Evolutionary conservation across 2,888 invertebrate species (phyloP).

Genomic region (Drosophila mercatorum): DNA sequence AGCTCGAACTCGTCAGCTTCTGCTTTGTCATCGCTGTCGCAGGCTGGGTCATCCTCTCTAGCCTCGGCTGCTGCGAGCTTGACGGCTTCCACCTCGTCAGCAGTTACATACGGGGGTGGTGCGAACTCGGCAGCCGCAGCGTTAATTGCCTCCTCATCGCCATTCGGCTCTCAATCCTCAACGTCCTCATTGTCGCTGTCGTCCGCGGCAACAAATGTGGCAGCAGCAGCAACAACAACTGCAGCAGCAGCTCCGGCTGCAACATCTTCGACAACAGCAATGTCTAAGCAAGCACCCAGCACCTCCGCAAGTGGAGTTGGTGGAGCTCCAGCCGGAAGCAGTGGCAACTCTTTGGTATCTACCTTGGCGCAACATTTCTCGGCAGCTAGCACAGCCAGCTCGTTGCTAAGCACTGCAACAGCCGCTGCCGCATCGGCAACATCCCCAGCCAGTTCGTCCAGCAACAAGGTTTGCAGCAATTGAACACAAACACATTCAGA

Average conservation of each 20-base stretch:
- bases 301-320: constrained; percentile 24
- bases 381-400: constrained; percentile 75
- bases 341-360: constrained; percentile 68
- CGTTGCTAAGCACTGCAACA: constrained; percentile 57
- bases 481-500: constrained; percentile 32
- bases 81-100: constrained; percentile 65
- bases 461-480: constrained; percentile 81
- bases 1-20: constrained; percentile 71
- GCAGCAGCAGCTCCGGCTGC: constrained; percentile 20
- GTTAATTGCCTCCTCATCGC: constrained; percentile 69
- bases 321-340: constrained; percentile 12
- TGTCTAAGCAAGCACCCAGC: constrained; percentile 40
- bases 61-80: constrained; percentile 65
- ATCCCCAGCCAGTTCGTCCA: constrained; percentile 54
- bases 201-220: constrained; percentile 39
- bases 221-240: constrained; percentile 10
- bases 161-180: constrained; percentile 75
- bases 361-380: constrained; percentile 82
- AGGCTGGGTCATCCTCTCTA: constrained; percentile 68
- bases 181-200: constrained; percentile 66
- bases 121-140: constrained; percentile 70
- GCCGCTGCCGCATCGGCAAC: constrained; percentile 63
- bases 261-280: constrained; percentile 15
- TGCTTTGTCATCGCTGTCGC: constrained; percentile 67
- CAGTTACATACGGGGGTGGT: constrained; percentile 64